phyloP scores from a whole-genome alignment of 1,140 invertebrate genomes.

The Neodiprion virginianus region DNA sequence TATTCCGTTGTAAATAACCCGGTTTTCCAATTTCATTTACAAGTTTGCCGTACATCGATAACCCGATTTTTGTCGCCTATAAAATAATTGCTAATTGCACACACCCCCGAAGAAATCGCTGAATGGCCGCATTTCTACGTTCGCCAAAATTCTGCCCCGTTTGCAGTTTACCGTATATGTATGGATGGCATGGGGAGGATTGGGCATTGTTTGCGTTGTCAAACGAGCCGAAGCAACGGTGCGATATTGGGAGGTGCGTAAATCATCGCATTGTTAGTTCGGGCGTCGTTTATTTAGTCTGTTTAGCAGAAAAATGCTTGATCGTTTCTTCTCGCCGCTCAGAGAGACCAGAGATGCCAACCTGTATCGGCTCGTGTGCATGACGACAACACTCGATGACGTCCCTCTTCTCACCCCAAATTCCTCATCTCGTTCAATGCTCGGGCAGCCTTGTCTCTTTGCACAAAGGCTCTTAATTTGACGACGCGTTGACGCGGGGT shows the following conservation, averaged over 20 bases:
- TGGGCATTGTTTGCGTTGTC: constrained; percentile 34
- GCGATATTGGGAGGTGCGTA: neutral
- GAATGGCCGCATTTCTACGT: too few relatives aligned
- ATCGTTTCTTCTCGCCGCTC: constrained; percentile 17
- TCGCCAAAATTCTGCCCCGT: too few relatives aligned
- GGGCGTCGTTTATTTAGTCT: constrained; percentile 41
- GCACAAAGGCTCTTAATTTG: constrained; percentile 46
- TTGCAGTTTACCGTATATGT: too few relatives aligned
- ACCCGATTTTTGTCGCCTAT: too few relatives aligned
- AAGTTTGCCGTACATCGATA: too few relatives aligned
- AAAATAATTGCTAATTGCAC: too few relatives aligned
- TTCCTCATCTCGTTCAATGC: neutral
- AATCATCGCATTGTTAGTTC: neutral
- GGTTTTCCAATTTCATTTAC: too few relatives aligned
- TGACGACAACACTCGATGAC: neutral
- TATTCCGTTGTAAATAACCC: too few relatives aligned
- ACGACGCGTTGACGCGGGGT: constrained; percentile 28
- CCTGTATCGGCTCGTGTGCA: neutral
- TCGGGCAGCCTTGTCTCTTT: constrained; percentile 12
- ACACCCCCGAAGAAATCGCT: too few relatives aligned
- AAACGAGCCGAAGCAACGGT: constrained; percentile 12
- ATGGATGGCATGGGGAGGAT: too few relatives aligned
- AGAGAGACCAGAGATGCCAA: neutral
- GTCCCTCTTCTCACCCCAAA: neutral
- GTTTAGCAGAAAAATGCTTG: constrained; percentile 45